Evolutionary conservation across 2,888 invertebrate genomes (phyloP), one percentile per base, ranked within the genome.

Genomic region (Aleiodes leptofemur): DNA sequence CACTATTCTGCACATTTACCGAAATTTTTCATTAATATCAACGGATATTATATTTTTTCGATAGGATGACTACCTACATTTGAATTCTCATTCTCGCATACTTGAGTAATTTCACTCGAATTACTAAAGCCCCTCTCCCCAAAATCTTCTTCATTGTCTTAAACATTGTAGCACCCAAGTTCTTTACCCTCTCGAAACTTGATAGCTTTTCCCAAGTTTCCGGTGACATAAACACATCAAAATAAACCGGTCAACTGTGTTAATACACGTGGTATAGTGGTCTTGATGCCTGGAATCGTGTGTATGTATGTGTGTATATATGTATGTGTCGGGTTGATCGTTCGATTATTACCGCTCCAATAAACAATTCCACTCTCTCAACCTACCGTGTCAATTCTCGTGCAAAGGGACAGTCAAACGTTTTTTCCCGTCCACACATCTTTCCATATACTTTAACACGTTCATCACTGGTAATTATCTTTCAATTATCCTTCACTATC

Each of bases 321-420:
- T 43, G 31, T 59, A 48, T 57, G 43, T 57, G 23, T 70, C 14
- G 72, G 43, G 72, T 51, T 66, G 64, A 72, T 72, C 23, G 72
- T 64, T 72, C 72, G 72, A 72, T 72, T 72, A 72, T 72, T 43
- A 66, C 55, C 72, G 72, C 72, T 72, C 72, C 55, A 72, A 72
- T 66, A 72, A 72, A 72, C 72, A 72, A 72, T 72, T 66, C 53
- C 38, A 38, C 53, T 53, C 23, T 23, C 51, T 61, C 61, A 61
- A 51, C 61, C 23, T 61, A 61, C n/a, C 51, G 48, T 50, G 59
- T 59, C 50, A 29, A 31, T 61, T 72, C 61, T 61, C 43, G 31
- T 16, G 23, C 66, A 61, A 64, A 48, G 71, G 51, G 68, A 68
- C 51, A 51, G 43, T 31, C 16, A 29, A 68, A 68, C 29, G 8